A percentile compares a stretch with the other conserved stretches of the same genome.
Evolutionary conservation across 2,113 vertebrate species (phyloP).

Genomic region (Xiphophorus maculatus): DNA sequence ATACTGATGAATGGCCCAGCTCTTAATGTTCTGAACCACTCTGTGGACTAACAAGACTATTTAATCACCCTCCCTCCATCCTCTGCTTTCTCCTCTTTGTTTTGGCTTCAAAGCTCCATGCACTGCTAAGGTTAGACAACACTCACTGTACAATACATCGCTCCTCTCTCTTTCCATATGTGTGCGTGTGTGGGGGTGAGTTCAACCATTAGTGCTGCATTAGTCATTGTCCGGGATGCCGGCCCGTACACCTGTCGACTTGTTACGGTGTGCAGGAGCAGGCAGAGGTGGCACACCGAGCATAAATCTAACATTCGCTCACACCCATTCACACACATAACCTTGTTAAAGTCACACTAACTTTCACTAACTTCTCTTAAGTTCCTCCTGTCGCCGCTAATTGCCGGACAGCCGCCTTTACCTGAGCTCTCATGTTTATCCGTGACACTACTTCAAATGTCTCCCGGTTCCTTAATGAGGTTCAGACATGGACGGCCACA

Average conservation of each 20-base stretch:
- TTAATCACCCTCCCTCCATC: slow-evolving; percentile 64
- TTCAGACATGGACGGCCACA: slow-evolving; percentile 27
- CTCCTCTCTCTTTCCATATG: background rate
- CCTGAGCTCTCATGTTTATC: slow-evolving; percentile 50
- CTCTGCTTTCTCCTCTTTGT: slow-evolving; percentile 43
- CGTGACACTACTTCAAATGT: slow-evolving; percentile 50
- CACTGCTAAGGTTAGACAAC: slow-evolving; percentile 56
- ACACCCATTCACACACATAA: background rate
- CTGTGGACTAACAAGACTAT: slow-evolving; percentile 69
- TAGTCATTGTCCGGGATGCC: slow-evolving; percentile 64
- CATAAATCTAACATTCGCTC: slow-evolving; percentile 59
- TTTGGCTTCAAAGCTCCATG: slow-evolving; percentile 47
- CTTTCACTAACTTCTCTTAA: slow-evolving; percentile 43
- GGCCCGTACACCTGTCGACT: slow-evolving; percentile 58
- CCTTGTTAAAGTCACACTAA: slow-evolving; percentile 47
- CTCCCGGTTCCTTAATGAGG: slow-evolving; percentile 44
- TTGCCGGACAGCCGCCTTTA: slow-evolving; percentile 50
- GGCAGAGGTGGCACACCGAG: slow-evolving; percentile 37
- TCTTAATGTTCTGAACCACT: slow-evolving; percentile 69
- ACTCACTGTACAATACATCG: slow-evolving; percentile 57
- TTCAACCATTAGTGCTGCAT: slow-evolving; percentile 48
- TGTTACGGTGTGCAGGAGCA: slow-evolving; percentile 59
- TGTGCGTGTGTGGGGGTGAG: background rate
- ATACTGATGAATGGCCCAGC: slow-evolving; percentile 64
- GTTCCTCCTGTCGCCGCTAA: slow-evolving; percentile 39